Conservation (phyloP, 1,140 invertebrate genomes). For the Lethocerus indicus region DNA sequence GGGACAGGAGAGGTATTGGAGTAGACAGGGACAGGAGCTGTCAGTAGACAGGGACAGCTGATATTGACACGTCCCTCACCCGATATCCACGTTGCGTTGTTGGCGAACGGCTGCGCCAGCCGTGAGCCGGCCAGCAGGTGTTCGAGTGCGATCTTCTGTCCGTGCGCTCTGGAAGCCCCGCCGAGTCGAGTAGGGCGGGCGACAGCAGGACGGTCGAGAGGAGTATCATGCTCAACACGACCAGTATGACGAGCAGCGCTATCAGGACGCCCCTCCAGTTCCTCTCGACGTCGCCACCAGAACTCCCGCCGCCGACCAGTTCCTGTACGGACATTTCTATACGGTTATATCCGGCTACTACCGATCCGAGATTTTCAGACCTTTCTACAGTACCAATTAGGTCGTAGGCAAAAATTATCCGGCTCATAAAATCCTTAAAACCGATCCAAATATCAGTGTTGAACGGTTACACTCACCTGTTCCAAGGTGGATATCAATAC, state of each 20-base stretch:
- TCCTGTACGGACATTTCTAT: too few relatives aligned
- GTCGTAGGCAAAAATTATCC: too few relatives aligned
- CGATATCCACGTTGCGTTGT: constrained; percentile 62
- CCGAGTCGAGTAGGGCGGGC: too few relatives aligned
- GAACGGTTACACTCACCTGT: too few relatives aligned
- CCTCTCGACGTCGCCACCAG: constrained; percentile 44
- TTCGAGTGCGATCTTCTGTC: constrained; percentile 41
- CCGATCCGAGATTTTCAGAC: too few relatives aligned
- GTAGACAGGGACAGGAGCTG: too few relatives aligned
- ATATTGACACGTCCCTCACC: constrained; percentile 31
- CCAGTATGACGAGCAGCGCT: constrained; percentile 69
- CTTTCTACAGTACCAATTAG: too few relatives aligned
- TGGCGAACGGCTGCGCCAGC: constrained; percentile 34
- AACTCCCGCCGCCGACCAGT: constrained; percentile 55
- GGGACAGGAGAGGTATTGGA: too few relatives aligned
- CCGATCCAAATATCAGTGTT: too few relatives aligned
- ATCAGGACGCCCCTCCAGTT: constrained; percentile 87
- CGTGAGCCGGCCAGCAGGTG: constrained; percentile 45
- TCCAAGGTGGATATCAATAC: constrained; percentile 1
- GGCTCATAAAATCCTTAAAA: too few relatives aligned
- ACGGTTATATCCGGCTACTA: too few relatives aligned
- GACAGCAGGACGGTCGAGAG: constrained; percentile 74
- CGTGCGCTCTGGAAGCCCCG: constrained; percentile 44
- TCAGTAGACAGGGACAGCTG: too few relatives aligned
- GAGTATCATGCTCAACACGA: constrained; percentile 68